Evolutionary conservation across 1,140 invertebrate species (phyloP).

Genomic region (Asobara japonica): DNA sequence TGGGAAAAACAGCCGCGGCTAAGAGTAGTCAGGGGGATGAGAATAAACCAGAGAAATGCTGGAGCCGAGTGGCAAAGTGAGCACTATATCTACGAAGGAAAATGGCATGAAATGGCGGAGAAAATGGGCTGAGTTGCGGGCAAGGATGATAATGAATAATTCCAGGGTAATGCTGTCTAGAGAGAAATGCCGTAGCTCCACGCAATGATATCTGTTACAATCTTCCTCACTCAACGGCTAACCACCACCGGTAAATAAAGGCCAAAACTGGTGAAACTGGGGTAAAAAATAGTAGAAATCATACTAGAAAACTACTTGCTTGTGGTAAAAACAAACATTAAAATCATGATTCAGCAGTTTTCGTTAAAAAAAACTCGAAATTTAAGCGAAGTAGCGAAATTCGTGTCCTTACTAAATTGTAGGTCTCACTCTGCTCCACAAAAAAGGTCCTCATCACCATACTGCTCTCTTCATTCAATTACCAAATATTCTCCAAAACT

Average conservation of each 20-base stretch:
- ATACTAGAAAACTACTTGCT: no score
- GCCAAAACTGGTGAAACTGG: neutral
- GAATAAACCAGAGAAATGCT: neutral
- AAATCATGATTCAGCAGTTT: no score
- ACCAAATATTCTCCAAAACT: no score
- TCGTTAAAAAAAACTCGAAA: no score
- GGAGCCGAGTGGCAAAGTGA: constrained; percentile 28
- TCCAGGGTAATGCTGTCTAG: constrained; percentile 38
- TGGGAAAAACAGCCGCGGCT: constrained; percentile 41
- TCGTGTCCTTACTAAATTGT: no score
- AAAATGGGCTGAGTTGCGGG: constrained; percentile 34
- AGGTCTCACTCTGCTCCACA: no score
- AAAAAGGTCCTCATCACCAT: no score
- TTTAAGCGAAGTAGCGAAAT: no score
- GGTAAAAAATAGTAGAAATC: no score
- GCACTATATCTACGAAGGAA: constrained; percentile 37
- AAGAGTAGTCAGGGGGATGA: constrained; percentile 27
- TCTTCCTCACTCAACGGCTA: constrained; percentile 27
- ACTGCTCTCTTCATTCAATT: no score
- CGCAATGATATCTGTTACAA: constrained; percentile 36
- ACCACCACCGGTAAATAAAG: neutral
- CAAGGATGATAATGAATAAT: constrained; percentile 59
- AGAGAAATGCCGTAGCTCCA: constrained; percentile 38
- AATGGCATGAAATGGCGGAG: constrained; percentile 26
- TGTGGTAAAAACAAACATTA: no score